These are phyloP conservation scores for Ephestia elutella DNA, from an alignment of 1,140 invertebrate genomes.

Conservation along the genomic window DNA sequence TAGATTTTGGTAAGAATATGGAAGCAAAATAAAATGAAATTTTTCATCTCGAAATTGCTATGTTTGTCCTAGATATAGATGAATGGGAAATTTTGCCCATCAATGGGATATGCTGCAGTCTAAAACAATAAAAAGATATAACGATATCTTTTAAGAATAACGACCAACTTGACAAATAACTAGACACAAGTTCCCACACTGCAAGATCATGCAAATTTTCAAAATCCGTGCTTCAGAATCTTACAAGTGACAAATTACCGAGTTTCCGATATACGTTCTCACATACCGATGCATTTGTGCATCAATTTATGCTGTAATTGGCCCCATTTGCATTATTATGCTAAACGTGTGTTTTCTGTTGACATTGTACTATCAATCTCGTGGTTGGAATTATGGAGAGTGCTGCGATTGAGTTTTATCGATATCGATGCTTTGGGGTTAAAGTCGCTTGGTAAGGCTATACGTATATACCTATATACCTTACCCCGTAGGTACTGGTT, in stretches of 20 bases:
- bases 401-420: conserved; percentile 19
- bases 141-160: no score
- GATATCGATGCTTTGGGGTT: conserved; percentile 22
- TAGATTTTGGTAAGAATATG: background rate
- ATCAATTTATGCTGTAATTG: conserved; percentile 68
- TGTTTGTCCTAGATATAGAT: no score
- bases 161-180: background rate
- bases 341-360: conserved; percentile 61
- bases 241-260: conserved; percentile 63
- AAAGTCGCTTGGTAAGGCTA: no score
- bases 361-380: conserved; percentile 70
- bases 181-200: background rate
- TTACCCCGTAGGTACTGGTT: no score
- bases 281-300: conserved; percentile 51
- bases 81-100: no score
- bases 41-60: no score
- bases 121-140: no score
- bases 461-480: no score
- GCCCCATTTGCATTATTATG: conserved; percentile 63
- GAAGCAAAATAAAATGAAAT: no score
- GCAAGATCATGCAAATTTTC: conserved; percentile 36
- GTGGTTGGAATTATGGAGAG: conserved; percentile 55
- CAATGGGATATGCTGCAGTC: no score
- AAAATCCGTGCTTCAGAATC: conserved; percentile 19
- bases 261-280: conserved; percentile 35